These are phyloP conservation scores for Rhagologus leucostigma DNA, from an alignment of 2,113 vertebrate species.

Conservation along the genomic window DNA sequence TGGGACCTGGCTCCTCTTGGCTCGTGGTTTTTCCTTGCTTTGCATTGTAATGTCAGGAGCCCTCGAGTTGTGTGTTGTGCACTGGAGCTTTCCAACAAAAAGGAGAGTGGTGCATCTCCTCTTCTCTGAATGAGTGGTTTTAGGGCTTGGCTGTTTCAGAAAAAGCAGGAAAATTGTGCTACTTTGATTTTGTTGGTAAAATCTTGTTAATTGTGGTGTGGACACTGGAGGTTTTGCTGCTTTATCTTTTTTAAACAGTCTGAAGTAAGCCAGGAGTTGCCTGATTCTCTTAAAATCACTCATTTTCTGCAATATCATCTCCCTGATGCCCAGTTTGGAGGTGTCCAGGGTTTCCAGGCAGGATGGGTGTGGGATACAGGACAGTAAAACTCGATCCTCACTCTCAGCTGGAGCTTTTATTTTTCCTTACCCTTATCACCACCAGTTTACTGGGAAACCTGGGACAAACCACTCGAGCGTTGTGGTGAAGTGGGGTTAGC, in stretches of 20 bases:
- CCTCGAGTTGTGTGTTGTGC: not conserved
- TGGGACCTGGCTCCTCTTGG: conserved; percentile 18
- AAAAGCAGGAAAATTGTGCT: not conserved
- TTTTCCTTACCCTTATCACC: not conserved
- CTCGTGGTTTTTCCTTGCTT: conserved; percentile 22
- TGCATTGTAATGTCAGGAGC: not conserved
- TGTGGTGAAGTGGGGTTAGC: not conserved
- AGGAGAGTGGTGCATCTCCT: not conserved
- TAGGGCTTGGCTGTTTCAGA: not conserved
- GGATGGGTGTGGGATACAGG: not conserved
- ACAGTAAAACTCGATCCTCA: not conserved
- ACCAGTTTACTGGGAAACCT: not conserved
- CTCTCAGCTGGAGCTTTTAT: not conserved
- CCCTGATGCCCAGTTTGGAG: not conserved
- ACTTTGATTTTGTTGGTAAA: not conserved
- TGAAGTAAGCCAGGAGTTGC: not conserved
- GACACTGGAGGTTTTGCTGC: not conserved
- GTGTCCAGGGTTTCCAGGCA: not conserved
- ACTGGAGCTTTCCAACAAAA: not conserved
- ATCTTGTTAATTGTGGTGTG: not conserved
- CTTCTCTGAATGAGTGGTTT: not conserved
- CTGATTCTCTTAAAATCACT: not conserved
- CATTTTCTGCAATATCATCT: rapidly evolving
- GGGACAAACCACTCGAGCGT: not conserved
- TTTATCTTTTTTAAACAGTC: not conserved